Conservation (phyloP, 2,113 vertebrate species). For the Cichladusa arquata region DNA sequence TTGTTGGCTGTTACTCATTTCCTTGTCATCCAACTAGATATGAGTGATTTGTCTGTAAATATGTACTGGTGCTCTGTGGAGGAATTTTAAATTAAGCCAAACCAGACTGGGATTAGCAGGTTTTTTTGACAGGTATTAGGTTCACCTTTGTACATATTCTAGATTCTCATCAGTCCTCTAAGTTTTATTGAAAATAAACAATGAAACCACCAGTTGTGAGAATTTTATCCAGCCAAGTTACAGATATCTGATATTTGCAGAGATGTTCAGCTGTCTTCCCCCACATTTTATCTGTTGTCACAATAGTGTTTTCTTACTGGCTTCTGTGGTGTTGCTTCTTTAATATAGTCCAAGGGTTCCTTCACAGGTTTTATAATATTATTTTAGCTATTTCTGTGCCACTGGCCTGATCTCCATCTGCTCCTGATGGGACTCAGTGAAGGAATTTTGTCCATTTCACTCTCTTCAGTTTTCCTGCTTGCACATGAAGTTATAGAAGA, state of each 20-base stretch:
- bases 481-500: neutral
- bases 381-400: neutral
- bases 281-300: neutral
- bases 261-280: neutral
- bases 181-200: neutral
- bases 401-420: neutral
- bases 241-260: neutral
- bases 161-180: neutral
- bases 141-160: neutral
- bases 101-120: neutral
- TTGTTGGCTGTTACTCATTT: neutral
- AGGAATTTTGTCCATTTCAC: neutral
- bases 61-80: neutral
- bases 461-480: neutral
- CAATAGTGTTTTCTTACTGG: neutral
- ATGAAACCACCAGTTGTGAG: neutral
- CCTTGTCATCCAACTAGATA: neutral
- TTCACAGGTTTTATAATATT: neutral
- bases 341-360: neutral
- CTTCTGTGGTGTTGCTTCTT: neutral
- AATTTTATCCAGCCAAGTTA: neutral
- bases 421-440: neutral
- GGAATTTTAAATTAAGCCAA: neutral
- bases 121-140: neutral
- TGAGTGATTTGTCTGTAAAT: neutral